phyloP scores from a whole-genome alignment of 2,113 vertebrate genomes.

The Eleginops maclovinus region DNA sequence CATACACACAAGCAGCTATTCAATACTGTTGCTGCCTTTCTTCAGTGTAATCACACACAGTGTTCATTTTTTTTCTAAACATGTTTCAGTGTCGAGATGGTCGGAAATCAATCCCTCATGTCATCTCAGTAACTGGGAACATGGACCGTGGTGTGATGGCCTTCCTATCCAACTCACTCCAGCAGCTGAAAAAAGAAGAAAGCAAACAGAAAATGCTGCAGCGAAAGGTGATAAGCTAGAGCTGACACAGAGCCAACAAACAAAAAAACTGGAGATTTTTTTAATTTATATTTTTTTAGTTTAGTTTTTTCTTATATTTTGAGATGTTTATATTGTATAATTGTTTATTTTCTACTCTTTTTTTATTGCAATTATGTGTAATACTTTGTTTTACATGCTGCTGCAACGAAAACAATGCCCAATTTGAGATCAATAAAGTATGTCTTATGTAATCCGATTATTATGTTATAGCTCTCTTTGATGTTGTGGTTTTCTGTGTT shows the following conservation, averaged over 20 bases:
- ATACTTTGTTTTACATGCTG: no score
- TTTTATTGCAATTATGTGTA: no score
- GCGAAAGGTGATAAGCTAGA: constrained; percentile 84
- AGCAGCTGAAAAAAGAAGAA: constrained; percentile 85
- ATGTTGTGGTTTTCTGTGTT: not conserved
- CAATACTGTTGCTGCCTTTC: not conserved
- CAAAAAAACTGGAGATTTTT: no score
- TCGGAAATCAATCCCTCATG: constrained; percentile 87
- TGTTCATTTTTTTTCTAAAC: not conserved
- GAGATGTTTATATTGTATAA: no score
- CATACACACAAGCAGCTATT: not conserved
- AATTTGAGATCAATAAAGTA: no score
- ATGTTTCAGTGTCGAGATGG: constrained; percentile 87
- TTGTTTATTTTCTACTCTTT: no score
- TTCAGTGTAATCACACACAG: not conserved
- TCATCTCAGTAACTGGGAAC: constrained; percentile 88
- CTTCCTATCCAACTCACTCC: constrained; percentile 90
- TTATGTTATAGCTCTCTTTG: not conserved
- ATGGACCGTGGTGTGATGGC: constrained; percentile 89
- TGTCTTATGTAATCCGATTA: no score
- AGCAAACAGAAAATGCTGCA: constrained; percentile 83
- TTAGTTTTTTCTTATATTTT: no score
- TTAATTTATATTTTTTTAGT: no score
- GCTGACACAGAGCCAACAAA: not conserved
- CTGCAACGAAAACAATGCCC: no score